A percentile compares a stretch with the other conserved stretches of the same genome.
Conservation (phyloP, 35 echinoderm and acorn worm species). For the Diadema setosum region DNA sequence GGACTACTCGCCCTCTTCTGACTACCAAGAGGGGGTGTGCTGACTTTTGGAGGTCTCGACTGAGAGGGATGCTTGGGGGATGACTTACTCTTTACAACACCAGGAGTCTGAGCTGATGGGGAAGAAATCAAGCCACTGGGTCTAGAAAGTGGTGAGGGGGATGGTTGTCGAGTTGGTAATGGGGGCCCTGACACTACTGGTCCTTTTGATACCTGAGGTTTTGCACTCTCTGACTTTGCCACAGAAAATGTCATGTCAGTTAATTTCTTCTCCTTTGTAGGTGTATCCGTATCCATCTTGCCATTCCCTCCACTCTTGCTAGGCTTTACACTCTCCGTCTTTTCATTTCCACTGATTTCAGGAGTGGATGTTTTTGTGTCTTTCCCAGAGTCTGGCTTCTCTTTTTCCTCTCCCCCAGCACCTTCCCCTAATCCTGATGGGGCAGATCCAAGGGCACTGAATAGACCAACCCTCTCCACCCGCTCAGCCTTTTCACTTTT, state of each 20-base stretch:
- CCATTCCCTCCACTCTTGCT: too few species aligned
- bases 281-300: not conserved
- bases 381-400: not conserved
- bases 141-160: not conserved
- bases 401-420: not conserved
- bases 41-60: not conserved
- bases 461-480: not conserved
- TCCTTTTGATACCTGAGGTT: not conserved
- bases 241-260: not conserved
- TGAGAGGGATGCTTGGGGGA: conserved; percentile 1
- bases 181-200: not conserved
- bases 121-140: not conserved
- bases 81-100: not conserved
- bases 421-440: not conserved
- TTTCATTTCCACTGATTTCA: not conserved
- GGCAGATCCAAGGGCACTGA: not conserved
- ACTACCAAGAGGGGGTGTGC: not conserved
- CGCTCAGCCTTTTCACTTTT: not conserved
- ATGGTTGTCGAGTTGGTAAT: conserved; percentile 1
- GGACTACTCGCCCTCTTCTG: conserved; percentile 3
- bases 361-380: not conserved
- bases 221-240: not conserved
- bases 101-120: not conserved
- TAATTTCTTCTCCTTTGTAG: not conserved
- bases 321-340: not conserved